These are phyloP conservation scores for Drosophila bocki DNA, from an alignment of 1,140 invertebrate species.

Conservation along the genomic window DNA sequence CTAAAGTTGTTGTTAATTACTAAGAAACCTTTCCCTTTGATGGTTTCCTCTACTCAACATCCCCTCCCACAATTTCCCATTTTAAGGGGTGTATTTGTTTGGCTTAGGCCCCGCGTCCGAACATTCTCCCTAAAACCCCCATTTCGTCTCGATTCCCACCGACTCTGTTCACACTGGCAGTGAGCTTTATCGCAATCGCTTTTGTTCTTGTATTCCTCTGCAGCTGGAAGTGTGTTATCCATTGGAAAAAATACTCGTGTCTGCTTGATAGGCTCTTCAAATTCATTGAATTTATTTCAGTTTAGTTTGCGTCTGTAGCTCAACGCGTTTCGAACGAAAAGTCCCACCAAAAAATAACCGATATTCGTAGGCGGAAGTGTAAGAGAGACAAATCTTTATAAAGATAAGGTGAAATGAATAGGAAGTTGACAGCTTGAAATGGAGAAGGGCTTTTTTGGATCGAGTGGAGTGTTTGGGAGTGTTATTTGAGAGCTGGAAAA, in stretches of 20 bases:
- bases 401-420: constrained; percentile 35
- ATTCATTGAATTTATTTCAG: constrained; percentile 46
- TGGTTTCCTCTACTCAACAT: not conserved
- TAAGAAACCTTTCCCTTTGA: constrained; percentile 5
- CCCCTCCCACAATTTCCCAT: constrained; percentile 13
- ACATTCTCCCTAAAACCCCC: not conserved
- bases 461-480: constrained; percentile 2
- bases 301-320: constrained; percentile 68
- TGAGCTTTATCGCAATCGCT: constrained; percentile 49
- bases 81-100: constrained; percentile 68
- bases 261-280: constrained; percentile 36
- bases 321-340: constrained; percentile 42
- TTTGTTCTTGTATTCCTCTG: constrained; percentile 57
- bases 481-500: constrained; percentile 12
- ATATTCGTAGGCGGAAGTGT: constrained; percentile 68
- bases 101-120: constrained; percentile 25
- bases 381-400: constrained; percentile 28
- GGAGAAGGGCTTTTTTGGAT: constrained; percentile 12
- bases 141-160: constrained; percentile 27
- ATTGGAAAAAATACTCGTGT: constrained; percentile 48
- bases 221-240: constrained; percentile 55
- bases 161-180: constrained; percentile 32
- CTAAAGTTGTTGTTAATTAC: not conserved
- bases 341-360: constrained; percentile 13
- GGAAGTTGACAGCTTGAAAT: constrained; percentile 42